Base-by-base conservation (phyloP, 1,140 invertebrate genomes). In the Neodiprion lecontei region DNA sequence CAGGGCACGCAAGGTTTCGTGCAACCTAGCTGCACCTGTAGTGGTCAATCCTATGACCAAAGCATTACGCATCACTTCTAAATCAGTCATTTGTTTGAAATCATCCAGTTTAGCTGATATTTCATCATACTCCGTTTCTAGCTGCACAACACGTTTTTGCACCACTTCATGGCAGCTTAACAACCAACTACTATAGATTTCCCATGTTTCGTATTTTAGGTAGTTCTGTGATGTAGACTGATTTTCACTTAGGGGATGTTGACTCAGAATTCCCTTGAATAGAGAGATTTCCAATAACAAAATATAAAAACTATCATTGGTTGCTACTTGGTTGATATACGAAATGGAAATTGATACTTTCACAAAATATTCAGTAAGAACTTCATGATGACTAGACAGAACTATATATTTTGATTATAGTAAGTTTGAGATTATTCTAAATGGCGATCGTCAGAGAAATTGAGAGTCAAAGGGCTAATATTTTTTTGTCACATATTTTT, bases 31-130 rank as follows among this genome's bases (percentile, higher is more conserved):
- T 1, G 94, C 94, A 68, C 91, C 93, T 11, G 93, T 94, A 4
- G 94, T 96, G 0, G 95, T 96, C 90, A 96, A 92, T 10, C 93
- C 95, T 49, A 96, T 83, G 14, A 95, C 87, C 74, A 88, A 79
- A 49, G 79, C 77, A 14, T 81, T 21, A 75, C 79, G 81, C 77
- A 91, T 77, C 17, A 88, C 49, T 75, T 86, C 70, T 48, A 82
- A 76, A 79, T 89, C 83, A 70, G 79, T 78, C 21, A 86, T 82
- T 70, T 83, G 75, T 28, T 79, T 75, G n/a, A 89, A 79, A 69
- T 84, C 76, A 66, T 85, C 79, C 76, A 88, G 89, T 68, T 82
- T 67, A 50, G 80, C 78, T 67, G 85, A 85, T 11, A 75, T 74
- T 65, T 82, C 79, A 76, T 87, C 81, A 75, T 88, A 90, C 71